These are phyloP conservation scores for Oconnorella tubifera DNA, from an alignment of 2,888 invertebrate species.

Conservation along the genomic window DNA sequence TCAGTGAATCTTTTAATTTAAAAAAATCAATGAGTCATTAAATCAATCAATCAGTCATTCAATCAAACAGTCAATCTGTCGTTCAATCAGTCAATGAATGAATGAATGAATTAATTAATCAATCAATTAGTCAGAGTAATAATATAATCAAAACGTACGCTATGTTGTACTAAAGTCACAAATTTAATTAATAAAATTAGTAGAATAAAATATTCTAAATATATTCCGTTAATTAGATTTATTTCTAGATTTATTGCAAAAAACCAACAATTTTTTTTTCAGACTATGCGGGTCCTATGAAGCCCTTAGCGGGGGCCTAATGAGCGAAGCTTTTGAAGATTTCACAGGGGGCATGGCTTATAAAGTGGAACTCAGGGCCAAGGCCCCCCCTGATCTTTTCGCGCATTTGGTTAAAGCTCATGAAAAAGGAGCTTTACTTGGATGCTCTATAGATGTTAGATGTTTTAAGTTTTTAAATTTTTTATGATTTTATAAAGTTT, in stretches of 20 bases:
- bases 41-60: neutral
- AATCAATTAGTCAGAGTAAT: too few relatives aligned
- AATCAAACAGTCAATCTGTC: too few relatives aligned
- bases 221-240: too few relatives aligned
- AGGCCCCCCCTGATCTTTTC: constrained; percentile 67
- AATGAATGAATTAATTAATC: too few relatives aligned
- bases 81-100: too few relatives aligned
- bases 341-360: constrained; percentile 72
- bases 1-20: neutral
- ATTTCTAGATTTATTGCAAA: too few relatives aligned
- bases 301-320: constrained; percentile 62
- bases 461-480: neutral
- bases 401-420: constrained; percentile 82
- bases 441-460: constrained; percentile 76
- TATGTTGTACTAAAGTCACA: too few relatives aligned
- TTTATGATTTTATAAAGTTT: too few relatives aligned
- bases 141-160: too few relatives aligned
- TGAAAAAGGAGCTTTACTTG: constrained; percentile 83
- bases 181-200: too few relatives aligned
- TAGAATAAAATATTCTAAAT: too few relatives aligned
- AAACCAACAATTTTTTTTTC: too few relatives aligned
- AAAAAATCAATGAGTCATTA: neutral
- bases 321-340: constrained; percentile 69
- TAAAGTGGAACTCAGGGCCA: constrained; percentile 63
- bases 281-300: constrained; percentile 47